Evolutionary conservation across 37 sponge, comb jelly and placozoan species (phyloP), one percentile per base, ranked within the genome.

Genomic region (Chondrosia reniformis): DNA sequence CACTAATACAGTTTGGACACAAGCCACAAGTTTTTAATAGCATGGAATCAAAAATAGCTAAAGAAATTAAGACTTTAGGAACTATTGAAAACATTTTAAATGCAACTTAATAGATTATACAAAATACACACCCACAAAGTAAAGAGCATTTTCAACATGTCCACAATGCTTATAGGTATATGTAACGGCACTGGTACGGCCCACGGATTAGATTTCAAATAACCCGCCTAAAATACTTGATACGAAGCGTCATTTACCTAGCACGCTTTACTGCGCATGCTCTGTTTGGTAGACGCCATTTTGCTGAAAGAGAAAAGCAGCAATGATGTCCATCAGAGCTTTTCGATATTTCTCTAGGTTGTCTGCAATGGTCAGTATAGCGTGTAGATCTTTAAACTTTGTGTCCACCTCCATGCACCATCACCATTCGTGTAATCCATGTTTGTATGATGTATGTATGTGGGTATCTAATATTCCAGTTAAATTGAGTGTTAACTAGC

Each of bases 321-420:
- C n/a, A 25, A 85, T 85, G 86, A 44, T 80, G 66, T 75, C 86
- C 4, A 44, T 85, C 24, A 79, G 86, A 75, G 80, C 80, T n/a
- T 24, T 85, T 41, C 46, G 86, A 45, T 36, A 52, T 41, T 22
- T 74, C 1, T 41, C 76, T 45, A 52, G 86, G 56, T 55, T 76
- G 4, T 28, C 76, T 17, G 74, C 76, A 36, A 24, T 69, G 72
- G 72, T 69, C 39, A 40, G 40, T 3, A 15, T 3, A 28, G 58
- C 7, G 27, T 56, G n/a, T n/a, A n/a, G n/a, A n/a, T n/a, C n/a
- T n/a, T n/a, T n/a, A n/a, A n/a, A n/a, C n/a, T n/a, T n/a, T n/a
- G n/a, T n/a, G n/a, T n/a, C n/a, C n/a, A n/a, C n/a, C n/a, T n/a
- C n/a, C n/a, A n/a, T n/a, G n/a, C n/a, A n/a, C n/a, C n/a, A n/a